These are phyloP conservation scores for Neelides folsomi DNA, from an alignment of 2,888 invertebrate genomes.

Conservation along the genomic window DNA sequence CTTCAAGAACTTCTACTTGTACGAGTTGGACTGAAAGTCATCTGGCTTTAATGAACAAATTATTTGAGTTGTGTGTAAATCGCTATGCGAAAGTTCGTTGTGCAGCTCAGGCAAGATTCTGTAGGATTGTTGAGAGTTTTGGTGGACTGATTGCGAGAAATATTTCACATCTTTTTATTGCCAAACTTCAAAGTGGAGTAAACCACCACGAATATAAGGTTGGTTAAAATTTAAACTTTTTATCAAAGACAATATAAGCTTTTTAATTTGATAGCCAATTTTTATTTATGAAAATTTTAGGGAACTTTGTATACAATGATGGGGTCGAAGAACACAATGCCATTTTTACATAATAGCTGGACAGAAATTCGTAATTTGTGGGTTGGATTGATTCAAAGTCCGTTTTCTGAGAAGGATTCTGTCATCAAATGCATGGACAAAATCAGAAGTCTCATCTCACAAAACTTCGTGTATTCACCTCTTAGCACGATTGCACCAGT, in stretches of 20 bases:
- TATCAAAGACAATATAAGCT: too few relatives aligned
- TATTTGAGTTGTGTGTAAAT: conserved; percentile 29
- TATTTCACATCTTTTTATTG: conserved; percentile 22
- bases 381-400: conserved; percentile 62
- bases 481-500: conserved; percentile 22
- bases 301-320: conserved; percentile 65
- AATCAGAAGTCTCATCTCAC: conserved; percentile 32
- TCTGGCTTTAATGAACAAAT: conserved; percentile 19
- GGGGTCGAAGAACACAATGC: conserved; percentile 44
- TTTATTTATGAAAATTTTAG: conserved; percentile 35
- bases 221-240: too few relatives aligned
- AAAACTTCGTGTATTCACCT: conserved; percentile 29
- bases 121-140: conserved; percentile 27
- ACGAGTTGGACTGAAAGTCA: conserved; percentile 31
- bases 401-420: conserved; percentile 72
- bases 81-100: conserved; percentile 29
- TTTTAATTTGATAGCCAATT: too few relatives aligned
- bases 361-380: conserved; percentile 54
- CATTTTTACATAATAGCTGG: conserved; percentile 47
- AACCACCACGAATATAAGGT: conserved; percentile 33
- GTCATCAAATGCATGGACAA: conserved; percentile 46
- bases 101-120: conserved; percentile 28
- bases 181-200: conserved; percentile 27
- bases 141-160: conserved; percentile 22
- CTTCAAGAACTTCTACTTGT: conserved; percentile 21